Conservation (phyloP, 2,113 vertebrate genomes). For the Seriola rivoliana region DNA sequence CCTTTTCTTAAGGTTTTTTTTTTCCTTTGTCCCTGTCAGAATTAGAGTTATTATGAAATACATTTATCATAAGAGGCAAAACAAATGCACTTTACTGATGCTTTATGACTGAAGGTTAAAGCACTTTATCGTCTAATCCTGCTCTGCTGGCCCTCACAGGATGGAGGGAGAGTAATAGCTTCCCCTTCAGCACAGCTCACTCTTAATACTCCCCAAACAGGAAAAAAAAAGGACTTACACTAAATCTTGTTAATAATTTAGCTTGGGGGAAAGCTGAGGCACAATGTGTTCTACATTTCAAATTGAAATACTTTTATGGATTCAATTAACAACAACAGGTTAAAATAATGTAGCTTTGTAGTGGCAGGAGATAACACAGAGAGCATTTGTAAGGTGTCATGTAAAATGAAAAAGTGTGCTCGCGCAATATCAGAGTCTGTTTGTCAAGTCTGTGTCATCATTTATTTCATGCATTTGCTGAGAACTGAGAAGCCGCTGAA, state of each 20-base stretch:
- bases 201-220: slow-evolving; percentile 58
- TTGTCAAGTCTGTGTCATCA: slow-evolving; percentile 32
- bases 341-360: slow-evolving; percentile 46
- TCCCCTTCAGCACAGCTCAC: slow-evolving; percentile 58
- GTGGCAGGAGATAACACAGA: slow-evolving; percentile 42
- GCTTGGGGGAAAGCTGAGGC: slow-evolving; percentile 46
- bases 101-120: slow-evolving; percentile 64
- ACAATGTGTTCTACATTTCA: slow-evolving; percentile 63
- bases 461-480: slow-evolving; percentile 6
- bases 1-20: not conserved
- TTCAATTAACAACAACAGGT: slow-evolving; percentile 69
- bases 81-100: slow-evolving; percentile 49
- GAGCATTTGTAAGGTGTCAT: slow-evolving; percentile 38
- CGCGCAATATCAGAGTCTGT: slow-evolving; percentile 45
- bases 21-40: slow-evolving; percentile 21
- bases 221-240: slow-evolving; percentile 32
- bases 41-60: slow-evolving; percentile 20
- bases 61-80: slow-evolving; percentile 41
- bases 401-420: slow-evolving; percentile 52
- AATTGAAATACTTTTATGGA: slow-evolving; percentile 52
- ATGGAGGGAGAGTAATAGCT: slow-evolving; percentile 51
- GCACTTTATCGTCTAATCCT: slow-evolving; percentile 53
- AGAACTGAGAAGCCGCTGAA: slow-evolving; percentile 14
- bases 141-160: slow-evolving; percentile 34
- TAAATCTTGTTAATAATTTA: slow-evolving; percentile 75